A percentile compares a stretch with the other conserved stretches of the same genome.
Conservation (phyloP, 1,140 invertebrate genomes). For the Glomeris maerens region DNA sequence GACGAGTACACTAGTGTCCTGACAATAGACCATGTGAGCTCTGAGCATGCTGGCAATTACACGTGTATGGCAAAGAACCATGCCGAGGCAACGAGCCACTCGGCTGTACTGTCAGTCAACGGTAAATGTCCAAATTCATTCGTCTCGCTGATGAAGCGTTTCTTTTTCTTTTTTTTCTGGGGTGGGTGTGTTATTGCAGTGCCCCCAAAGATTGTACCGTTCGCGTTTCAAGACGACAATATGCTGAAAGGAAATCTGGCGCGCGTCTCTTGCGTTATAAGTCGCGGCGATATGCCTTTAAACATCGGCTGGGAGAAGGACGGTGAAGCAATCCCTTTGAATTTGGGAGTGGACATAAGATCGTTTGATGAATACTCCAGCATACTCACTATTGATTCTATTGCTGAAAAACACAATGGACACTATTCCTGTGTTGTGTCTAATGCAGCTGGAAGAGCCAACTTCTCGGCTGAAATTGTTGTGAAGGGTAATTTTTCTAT, state of each 20-base stretch:
- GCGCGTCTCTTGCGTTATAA: neutral
- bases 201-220: slow-evolving; percentile 35
- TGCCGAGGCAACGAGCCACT: slow-evolving; percentile 24
- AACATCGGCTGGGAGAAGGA: neutral
- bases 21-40: slow-evolving; percentile 29
- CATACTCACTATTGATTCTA: slow-evolving; percentile 6
- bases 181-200: slow-evolving; percentile 32
- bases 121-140: slow-evolving; percentile 27
- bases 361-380: slow-evolving; percentile 6
- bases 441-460: neutral
- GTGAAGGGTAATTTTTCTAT: slow-evolving; percentile 6
- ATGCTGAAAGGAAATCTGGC: neutral
- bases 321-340: neutral
- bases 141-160: slow-evolving; percentile 30
- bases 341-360: neutral
- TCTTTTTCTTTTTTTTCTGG: slow-evolving; percentile 37
- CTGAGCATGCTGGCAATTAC: slow-evolving; percentile 55
- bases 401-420: neutral
- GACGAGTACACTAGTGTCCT: slow-evolving; percentile 29
- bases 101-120: slow-evolving; percentile 29
- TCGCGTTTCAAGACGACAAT: slow-evolving; percentile 27
- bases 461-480: neutral
- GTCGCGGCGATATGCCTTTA: slow-evolving; percentile 3
- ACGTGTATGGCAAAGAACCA: slow-evolving; percentile 60
- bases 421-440: slow-evolving; percentile 6